These are phyloP conservation scores for Diceros bicornis DNA, from an alignment of 2,797 vertebrate genomes.

Conservation along the genomic window DNA sequence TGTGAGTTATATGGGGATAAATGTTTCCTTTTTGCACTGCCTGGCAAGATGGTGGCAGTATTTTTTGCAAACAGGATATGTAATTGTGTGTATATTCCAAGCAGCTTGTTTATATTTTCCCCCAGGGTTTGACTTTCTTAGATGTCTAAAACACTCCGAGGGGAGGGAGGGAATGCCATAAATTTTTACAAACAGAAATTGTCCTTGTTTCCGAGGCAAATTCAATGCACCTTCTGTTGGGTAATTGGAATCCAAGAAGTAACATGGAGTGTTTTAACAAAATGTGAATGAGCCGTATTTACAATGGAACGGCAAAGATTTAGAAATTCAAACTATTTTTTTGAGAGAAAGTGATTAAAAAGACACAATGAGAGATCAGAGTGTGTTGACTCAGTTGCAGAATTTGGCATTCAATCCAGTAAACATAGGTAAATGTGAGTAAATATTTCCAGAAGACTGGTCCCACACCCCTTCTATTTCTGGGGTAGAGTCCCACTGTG, in stretches of 20 bases:
- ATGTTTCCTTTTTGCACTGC: conserved; percentile 70
- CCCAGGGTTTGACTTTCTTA: conserved; percentile 83
- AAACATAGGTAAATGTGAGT: conserved; percentile 72
- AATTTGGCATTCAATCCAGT: conserved; percentile 72
- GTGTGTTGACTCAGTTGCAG: conserved; percentile 81
- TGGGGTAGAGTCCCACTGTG: neutral
- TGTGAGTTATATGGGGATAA: conserved; percentile 64
- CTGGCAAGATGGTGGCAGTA: conserved; percentile 80
- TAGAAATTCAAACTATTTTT: conserved; percentile 78
- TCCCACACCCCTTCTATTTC: neutral
- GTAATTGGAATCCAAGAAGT: conserved; percentile 80
- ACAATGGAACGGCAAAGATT: conserved; percentile 71
- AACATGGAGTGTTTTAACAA: conserved; percentile 70
- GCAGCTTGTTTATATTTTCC: conserved; percentile 83
- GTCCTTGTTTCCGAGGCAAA: conserved; percentile 77
- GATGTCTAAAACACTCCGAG: conserved; percentile 77
- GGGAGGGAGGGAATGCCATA: conserved; percentile 71
- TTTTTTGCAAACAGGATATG: conserved; percentile 81
- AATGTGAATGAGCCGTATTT: conserved; percentile 80
- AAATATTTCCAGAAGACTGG: conserved; percentile 73
- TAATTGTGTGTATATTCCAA: conserved; percentile 69
- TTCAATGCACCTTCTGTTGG: conserved; percentile 80
- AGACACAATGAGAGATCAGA: conserved; percentile 81
- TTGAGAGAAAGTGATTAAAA: conserved; percentile 80
- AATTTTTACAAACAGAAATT: conserved; percentile 84